A percentile compares a stretch with the other conserved stretches of the same genome.
phyloP scores from a whole-genome alignment of 2,797 vertebrate species.

The Pseudochirops corinnae region DNA sequence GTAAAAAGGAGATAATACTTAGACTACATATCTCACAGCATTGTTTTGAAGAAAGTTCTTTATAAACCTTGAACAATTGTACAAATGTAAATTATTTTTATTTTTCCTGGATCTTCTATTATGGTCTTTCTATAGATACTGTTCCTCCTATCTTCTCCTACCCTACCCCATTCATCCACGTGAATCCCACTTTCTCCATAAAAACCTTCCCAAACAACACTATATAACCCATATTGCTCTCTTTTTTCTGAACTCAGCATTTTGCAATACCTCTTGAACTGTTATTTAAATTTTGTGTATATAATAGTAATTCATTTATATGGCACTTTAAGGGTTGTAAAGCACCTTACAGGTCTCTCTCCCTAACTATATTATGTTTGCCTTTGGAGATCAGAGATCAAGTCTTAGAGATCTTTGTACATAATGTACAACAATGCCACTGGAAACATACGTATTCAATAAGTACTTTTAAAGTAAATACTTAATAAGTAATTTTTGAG shows the following conservation, averaged over 20 bases:
- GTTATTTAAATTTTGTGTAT: neutral
- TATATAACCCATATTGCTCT: neutral
- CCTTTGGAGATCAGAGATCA: neutral
- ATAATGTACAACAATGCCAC: neutral
- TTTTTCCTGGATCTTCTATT: neutral
- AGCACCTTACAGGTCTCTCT: neutral
- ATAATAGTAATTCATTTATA: neutral
- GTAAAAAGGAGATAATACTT: neutral
- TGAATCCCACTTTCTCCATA: constrained; percentile 7
- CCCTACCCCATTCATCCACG: constrained; percentile 9
- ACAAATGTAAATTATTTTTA: neutral
- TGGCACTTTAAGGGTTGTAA: neutral
- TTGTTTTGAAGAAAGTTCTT: neutral
- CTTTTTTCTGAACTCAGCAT: neutral
- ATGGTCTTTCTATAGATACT: too few relatives aligned
- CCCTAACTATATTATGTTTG: neutral
- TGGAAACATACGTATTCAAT: neutral
- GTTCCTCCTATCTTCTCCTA: neutral
- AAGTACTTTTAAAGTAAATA: too few relatives aligned
- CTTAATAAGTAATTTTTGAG: neutral
- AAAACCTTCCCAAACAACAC: constrained; percentile 19
- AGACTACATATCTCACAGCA: neutral
- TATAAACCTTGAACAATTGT: neutral
- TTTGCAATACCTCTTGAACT: neutral
- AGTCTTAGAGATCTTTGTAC: neutral